Evolutionary conservation across 2,888 invertebrate species (phyloP), one percentile per base, ranked within the genome.

Genomic region (Apamea sordens): DNA sequence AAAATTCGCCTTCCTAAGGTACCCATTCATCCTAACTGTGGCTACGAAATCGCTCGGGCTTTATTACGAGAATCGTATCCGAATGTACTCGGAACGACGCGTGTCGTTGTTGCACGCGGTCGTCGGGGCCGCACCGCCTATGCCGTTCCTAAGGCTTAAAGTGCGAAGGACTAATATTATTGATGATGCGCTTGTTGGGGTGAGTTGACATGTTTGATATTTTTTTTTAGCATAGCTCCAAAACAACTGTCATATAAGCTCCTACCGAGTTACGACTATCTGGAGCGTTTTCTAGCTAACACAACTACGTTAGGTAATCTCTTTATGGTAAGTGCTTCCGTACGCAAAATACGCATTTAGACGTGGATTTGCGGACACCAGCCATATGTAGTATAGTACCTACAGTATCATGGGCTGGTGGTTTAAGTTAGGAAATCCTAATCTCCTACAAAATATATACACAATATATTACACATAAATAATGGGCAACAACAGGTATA

Each of bases 1-100:
- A 86, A 98, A 98, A 95, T 99, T 99, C 95, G 98, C 99, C 90
- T 99, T 99, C 95, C 98, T 99, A 97, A 97, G 98, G 91, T 98
- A 99, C 93, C 98, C 99, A 68, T 99, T 99, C 95, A 98, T 99
- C 86, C 95, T 99, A 84, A 99, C 99, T 53, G 98, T 99, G 21
- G 98, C 99, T 18, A 99, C 99, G 13, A 99, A 99, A 96, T 98
- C 98, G 6, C 97, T 99, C 88, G 99, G 99, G 0, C 96, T 99
- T 85, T 99, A 99, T 96, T 99, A 98, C 93, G 99, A 99, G 95
- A 99, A 99, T 95, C 97, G 99, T 78, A 99, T 99, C 94, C 97
- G 99, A 77, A 99, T 99, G 99, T 98, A 98, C 95, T 98, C 98
- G 83, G 99, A 99, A 95, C 97, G 99, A 72, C 97, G 99, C 87